phyloP scores from a whole-genome alignment of 2,113 vertebrate genomes.

The Melospiza melodia region DNA sequence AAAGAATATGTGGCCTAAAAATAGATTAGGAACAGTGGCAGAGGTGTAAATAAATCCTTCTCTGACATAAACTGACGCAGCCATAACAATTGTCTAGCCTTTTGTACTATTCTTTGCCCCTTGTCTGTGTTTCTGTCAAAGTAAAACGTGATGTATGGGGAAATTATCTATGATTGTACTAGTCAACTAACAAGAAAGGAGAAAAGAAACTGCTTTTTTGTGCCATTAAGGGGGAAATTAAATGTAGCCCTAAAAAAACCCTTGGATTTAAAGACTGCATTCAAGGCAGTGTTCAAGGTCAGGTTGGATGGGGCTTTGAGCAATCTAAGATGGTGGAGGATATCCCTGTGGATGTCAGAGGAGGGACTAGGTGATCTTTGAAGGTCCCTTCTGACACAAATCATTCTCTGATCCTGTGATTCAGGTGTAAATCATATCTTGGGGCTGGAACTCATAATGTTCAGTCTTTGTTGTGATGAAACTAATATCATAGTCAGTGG shows the following conservation, averaged over 20 bases:
- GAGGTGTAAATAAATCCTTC: background rate
- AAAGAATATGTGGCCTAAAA: background rate
- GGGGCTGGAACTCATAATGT: background rate
- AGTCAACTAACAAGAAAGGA: background rate
- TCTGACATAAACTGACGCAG: background rate
- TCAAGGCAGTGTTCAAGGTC: background rate
- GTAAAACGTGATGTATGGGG: background rate
- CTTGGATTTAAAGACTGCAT: background rate
- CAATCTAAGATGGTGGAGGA: background rate
- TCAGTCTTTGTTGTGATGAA: background rate
- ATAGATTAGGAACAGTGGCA: background rate
- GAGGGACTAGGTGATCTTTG: background rate
- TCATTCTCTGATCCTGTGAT: background rate
- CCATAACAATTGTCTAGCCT: background rate
- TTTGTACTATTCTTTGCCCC: background rate
- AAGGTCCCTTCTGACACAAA: background rate
- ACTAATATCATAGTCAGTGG: background rate
- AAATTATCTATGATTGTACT: background rate
- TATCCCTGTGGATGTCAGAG: background rate
- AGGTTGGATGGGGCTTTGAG: background rate
- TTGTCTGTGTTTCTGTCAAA: background rate
- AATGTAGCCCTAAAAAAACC: background rate
- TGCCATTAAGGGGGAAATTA: background rate
- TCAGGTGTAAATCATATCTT: background rate
- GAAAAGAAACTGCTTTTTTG: background rate